Percentiles rank a stretch among this genome's conserved stretches.
Conservation (phyloP, 2,797 vertebrate genomes). For the Lacerta bilineata region DNA sequence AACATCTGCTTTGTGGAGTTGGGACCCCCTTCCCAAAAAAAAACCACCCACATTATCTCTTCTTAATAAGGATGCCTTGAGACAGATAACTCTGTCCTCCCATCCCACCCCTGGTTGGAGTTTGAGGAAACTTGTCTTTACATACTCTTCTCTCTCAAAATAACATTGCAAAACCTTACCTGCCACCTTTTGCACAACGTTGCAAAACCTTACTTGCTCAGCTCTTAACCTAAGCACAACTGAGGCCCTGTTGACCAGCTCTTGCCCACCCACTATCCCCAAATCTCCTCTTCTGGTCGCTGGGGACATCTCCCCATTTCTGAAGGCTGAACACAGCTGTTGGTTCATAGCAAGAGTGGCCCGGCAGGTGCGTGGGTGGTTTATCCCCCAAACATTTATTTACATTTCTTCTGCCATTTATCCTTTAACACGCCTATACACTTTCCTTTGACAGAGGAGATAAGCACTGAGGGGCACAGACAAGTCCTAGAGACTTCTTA, state of each 20-base stretch:
- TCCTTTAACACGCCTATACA: background rate
- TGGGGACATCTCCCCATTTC: no score
- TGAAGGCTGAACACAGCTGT: no score
- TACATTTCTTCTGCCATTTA: background rate
- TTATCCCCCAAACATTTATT: background rate
- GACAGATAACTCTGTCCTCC: background rate
- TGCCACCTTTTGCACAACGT: no score
- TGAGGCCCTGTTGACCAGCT: no score
- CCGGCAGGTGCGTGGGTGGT: no score
- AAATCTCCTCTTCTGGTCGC: background rate
- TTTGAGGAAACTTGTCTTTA: background rate
- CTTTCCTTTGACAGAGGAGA: background rate
- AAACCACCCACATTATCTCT: background rate
- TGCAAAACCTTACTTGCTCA: background rate
- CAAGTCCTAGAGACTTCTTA: no score
- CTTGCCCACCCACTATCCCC: background rate
- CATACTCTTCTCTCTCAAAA: background rate
- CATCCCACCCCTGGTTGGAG: no score
- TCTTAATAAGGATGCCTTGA: background rate
- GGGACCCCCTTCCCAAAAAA: background rate
- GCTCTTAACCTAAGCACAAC: no score
- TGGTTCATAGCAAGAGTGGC: no score
- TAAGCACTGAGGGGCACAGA: background rate
- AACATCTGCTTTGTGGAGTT: background rate
- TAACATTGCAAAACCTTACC: background rate